These are phyloP conservation scores for Lochmaea capreae DNA, from an alignment of 2,888 invertebrate species.

Conservation along the genomic window DNA sequence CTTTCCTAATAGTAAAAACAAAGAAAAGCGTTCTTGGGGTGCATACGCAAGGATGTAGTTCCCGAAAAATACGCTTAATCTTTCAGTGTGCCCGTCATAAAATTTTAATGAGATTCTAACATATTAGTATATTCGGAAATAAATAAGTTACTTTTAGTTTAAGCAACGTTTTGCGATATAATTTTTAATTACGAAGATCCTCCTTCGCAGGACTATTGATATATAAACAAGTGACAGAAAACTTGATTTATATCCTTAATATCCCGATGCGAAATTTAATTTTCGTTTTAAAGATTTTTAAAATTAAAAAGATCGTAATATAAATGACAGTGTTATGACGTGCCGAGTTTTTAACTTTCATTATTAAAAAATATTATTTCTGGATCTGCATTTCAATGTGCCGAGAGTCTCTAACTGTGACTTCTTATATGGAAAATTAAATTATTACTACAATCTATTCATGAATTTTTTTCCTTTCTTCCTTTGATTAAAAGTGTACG, in stretches of 20 bases:
- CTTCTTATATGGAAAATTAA: slow-evolving; percentile 46
- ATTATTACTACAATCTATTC: slow-evolving; percentile 42
- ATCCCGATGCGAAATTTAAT: slow-evolving; percentile 62
- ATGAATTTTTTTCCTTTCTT: slow-evolving; percentile 33
- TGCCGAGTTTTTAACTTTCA: slow-evolving; percentile 60
- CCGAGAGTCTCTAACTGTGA: slow-evolving; percentile 37
- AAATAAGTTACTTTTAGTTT: neutral
- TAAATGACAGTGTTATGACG: slow-evolving; percentile 64
- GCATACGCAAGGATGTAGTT: slow-evolving; percentile 18
- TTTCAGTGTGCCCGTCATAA: neutral
- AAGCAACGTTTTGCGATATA: too few species aligned
- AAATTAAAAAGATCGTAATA: slow-evolving; percentile 64
- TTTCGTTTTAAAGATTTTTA: slow-evolving; percentile 61
- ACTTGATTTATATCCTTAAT: slow-evolving; percentile 63
- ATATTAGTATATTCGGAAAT: neutral
- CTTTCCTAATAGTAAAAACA: slow-evolving; percentile 2
- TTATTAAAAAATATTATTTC: slow-evolving; percentile 62
- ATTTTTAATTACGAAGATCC: neutral
- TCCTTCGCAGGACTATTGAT: slow-evolving; percentile 54
- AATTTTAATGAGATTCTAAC: slow-evolving; percentile 5
- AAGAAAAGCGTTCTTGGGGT: slow-evolving; percentile 9
- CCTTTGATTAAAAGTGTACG: slow-evolving; percentile 25
- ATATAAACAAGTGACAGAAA: slow-evolving; percentile 62
- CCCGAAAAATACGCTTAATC: neutral
- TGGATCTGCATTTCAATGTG: slow-evolving; percentile 60